A percentile compares a stretch with the other conserved stretches of the same genome.
These are phyloP conservation scores for Poecilia wingei DNA, from an alignment of 2,797 vertebrate species.

Conservation along the genomic window DNA sequence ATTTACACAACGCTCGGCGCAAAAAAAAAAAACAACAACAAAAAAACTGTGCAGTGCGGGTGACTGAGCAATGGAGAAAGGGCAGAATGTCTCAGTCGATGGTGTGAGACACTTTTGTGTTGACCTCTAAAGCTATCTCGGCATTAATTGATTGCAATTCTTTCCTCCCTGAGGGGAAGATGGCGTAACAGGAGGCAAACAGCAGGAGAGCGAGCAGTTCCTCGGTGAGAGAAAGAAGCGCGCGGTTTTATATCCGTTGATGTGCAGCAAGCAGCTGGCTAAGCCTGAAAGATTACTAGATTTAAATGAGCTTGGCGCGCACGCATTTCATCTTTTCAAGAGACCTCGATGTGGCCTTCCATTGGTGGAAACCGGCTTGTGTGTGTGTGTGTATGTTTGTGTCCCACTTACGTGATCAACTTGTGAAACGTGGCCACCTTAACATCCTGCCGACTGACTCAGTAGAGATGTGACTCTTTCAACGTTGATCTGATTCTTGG, in stretches of 20 bases:
- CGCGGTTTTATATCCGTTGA: constrained; percentile 45
- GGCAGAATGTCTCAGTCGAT: constrained; percentile 64
- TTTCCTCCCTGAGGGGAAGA: constrained; percentile 64
- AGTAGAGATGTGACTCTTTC: background rate
- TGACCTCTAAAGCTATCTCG: constrained; percentile 77
- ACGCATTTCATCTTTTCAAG: constrained; percentile 33
- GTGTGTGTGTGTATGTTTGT: background rate
- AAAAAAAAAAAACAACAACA: too few relatives aligned
- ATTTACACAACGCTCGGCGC: constrained; percentile 22
- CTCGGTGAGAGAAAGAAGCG: constrained; percentile 50
- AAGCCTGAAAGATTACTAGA: constrained; percentile 38
- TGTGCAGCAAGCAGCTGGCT: constrained; percentile 37
- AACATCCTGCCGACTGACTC: constrained; percentile 43
- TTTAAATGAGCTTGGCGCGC: constrained; percentile 29
- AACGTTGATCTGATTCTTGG: too few relatives aligned
- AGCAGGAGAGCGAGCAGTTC: constrained; percentile 55
- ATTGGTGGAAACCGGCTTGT: constrained; percentile 13
- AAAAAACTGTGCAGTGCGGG: constrained; percentile 24
- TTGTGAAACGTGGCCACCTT: constrained; percentile 23
- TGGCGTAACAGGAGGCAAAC: constrained; percentile 62
- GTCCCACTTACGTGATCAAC: constrained; percentile 24
- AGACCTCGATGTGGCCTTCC: background rate
- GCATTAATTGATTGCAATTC: constrained; percentile 80
- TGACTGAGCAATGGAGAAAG: constrained; percentile 38
- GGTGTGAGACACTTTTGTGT: constrained; percentile 68